Conservation (phyloP, 2,888 invertebrate genomes). For the Ophonus ardosiacus region DNA sequence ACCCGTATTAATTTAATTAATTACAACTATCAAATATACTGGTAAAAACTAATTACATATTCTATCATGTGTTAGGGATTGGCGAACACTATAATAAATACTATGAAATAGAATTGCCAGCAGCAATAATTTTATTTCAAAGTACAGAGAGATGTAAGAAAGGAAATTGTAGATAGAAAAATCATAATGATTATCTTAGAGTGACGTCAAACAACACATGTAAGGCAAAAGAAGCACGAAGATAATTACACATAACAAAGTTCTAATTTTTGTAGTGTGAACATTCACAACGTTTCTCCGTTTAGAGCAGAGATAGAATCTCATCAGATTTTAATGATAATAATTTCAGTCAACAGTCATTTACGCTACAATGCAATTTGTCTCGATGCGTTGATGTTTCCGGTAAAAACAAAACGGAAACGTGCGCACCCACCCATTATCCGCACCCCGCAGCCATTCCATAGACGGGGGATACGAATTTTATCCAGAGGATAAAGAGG, state of each 20-base stretch:
- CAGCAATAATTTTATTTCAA: not conserved
- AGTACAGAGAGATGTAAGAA: not conserved
- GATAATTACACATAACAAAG: constrained; percentile 46
- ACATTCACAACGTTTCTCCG: constrained; percentile 35
- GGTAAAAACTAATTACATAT: no score
- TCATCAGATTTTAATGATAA: constrained; percentile 49
- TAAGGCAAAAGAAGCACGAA: constrained; percentile 17
- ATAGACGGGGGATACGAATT: not conserved
- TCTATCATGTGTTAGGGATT: no score
- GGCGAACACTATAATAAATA: not conserved
- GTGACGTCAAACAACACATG: not conserved
- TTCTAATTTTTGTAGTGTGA: constrained; percentile 46
- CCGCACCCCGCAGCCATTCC: constrained; percentile 35
- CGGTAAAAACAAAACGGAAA: constrained; percentile 56
- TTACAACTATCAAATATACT: no score
- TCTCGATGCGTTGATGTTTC: constrained; percentile 55
- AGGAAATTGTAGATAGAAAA: not conserved
- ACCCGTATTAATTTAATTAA: no score
- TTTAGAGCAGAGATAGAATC: constrained; percentile 31
- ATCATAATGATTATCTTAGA: not conserved
- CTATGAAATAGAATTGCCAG: not conserved
- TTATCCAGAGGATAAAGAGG: not conserved
- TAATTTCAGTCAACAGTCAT: constrained; percentile 50
- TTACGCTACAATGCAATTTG: constrained; percentile 50
- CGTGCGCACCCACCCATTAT: constrained; percentile 59